Base-by-base conservation (phyloP, 2,113 vertebrate genomes). In the Sander lucioperca region DNA sequence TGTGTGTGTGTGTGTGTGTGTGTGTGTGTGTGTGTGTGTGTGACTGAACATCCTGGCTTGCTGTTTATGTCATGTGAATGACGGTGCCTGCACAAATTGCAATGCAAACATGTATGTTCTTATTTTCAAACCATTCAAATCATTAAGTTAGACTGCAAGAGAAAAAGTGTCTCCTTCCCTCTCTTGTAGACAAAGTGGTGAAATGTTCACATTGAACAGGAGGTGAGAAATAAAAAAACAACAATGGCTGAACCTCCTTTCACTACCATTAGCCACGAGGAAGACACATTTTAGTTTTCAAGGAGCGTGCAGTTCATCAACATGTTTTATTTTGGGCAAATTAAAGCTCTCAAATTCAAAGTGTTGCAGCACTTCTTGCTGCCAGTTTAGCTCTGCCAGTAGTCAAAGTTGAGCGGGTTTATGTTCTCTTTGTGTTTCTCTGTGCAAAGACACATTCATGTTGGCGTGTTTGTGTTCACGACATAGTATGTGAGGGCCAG, bases 1-100 rank as follows among this genome's bases (percentile, higher is more conserved):
- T 58, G 95, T 94, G 69, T 13, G 68, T 59, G n/a, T 66, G 43
- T 66, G 14, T 25, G 15, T 56, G 54, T 56, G 54, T 53, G 51
- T 25, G 54, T 25, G 54, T 3, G 14, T 59, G 6, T 27, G 57
- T 27, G 47, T 67, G 69, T 51, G 39, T 71, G 50, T 51, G 59
- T 50, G 58, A 59, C 33, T 33, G 33, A 33, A 3, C 9, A 9
- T 11, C 39, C 39, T 43, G 39, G 39, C 9, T 43, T 43, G 39
- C 39, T 43, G 39, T 11, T 43, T 43, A 43, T 43, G 39, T 43
- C 39, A 33, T 33, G 33, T 33, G 33, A 33, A 33, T 33, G 33
- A 33, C 6, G 5, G 6, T 33, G 33, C 33, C 33, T 33, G 33
- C 33, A 33, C 33, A 33, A 33, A 33, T 33, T 43, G 39, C 39